Base-by-base conservation (phyloP, 2,888 invertebrate genomes). In the Epirrita christyi region DNA sequence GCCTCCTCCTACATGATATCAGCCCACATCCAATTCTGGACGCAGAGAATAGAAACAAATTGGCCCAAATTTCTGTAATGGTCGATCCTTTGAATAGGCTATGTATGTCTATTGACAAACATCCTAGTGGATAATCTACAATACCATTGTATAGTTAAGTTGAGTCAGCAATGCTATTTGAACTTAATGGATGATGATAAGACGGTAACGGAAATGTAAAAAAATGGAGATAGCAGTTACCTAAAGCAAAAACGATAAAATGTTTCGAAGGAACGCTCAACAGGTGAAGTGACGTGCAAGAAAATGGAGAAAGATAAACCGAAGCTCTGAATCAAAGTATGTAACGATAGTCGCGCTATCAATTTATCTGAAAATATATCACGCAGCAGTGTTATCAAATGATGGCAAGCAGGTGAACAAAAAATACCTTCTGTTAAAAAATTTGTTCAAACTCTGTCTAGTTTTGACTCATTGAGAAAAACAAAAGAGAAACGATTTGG, bases 21-120 rank as follows among this genome's bases (percentile, higher is more conserved):
- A 83, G 73, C 91, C 91, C 91, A 92, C 91, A 86, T 86, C 79
- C 90, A 92, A 91, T 91, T 82, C 78, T 76, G 75, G 76, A 76
- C 69, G 65, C 68, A 69, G 68, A 73, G 71, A 72, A 73, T 73
- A 68, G 70, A 68, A 70, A 76, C 76, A 79, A 85, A 85, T 83
- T 88, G 84, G 78, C 75, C 81, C 75, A 76, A 86, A 87, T 82
- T 70, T 73, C 67, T 70, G 66, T 76, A 56, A 44, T 63, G 50
- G 54, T 34, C 63, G 65, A 67, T 52, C 43, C 38, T 58, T 56
- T 61, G 50, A 59, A 62, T 53, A 62, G 49, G 40, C 38, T 41
- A 43, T 36, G 36, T 21, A 21, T 21, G 21, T 48, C 43, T 29
- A 32, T 47, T 29, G 38, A 34, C 46, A 21, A 21, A 21, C 4